A percentile compares a stretch with the other conserved stretches of the same genome.
These are phyloP conservation scores for Ophion costatus DNA, from an alignment of 2,888 invertebrate genomes.

Conservation along the genomic window DNA sequence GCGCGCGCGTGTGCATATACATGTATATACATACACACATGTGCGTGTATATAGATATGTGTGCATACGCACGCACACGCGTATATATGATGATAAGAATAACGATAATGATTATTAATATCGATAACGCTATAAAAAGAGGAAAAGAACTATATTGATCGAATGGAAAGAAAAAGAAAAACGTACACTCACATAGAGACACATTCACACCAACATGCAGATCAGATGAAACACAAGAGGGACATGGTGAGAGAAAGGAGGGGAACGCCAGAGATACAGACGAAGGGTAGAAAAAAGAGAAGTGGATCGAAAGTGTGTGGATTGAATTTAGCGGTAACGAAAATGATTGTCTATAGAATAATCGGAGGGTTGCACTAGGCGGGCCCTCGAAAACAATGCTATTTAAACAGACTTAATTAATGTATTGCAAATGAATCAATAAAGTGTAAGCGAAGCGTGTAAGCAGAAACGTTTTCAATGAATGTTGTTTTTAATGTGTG, in stretches of 20 bases:
- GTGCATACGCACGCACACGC: slow-evolving; percentile 18
- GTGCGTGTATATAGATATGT: slow-evolving; percentile 58
- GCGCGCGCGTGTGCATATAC: not conserved
- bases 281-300: slow-evolving; percentile 43
- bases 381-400: slow-evolving; percentile 78
- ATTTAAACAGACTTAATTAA: slow-evolving; percentile 83
- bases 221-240: slow-evolving; percentile 54
- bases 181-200: slow-evolving; percentile 54
- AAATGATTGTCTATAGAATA: slow-evolving; percentile 81
- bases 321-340: slow-evolving; percentile 61
- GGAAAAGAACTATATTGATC: slow-evolving; percentile 44
- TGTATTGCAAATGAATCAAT: slow-evolving; percentile 83
- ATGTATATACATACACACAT: slow-evolving; percentile 8
- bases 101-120: slow-evolving; percentile 76
- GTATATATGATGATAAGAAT: slow-evolving; percentile 64
- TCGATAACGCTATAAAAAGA: slow-evolving; percentile 69
- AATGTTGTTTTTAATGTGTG: not conserved
- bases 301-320: slow-evolving; percentile 55
- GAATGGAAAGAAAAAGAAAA: slow-evolving; percentile 55
- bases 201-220: slow-evolving; percentile 43
- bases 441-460: slow-evolving; percentile 83
- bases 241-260: slow-evolving; percentile 48
- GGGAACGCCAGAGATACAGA: slow-evolving; percentile 32
- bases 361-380: slow-evolving; percentile 81
- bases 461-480: slow-evolving; percentile 69